Evolutionary conservation across 2,113 vertebrate genomes (phyloP).

Genomic region (Melanocharis versteri): DNA sequence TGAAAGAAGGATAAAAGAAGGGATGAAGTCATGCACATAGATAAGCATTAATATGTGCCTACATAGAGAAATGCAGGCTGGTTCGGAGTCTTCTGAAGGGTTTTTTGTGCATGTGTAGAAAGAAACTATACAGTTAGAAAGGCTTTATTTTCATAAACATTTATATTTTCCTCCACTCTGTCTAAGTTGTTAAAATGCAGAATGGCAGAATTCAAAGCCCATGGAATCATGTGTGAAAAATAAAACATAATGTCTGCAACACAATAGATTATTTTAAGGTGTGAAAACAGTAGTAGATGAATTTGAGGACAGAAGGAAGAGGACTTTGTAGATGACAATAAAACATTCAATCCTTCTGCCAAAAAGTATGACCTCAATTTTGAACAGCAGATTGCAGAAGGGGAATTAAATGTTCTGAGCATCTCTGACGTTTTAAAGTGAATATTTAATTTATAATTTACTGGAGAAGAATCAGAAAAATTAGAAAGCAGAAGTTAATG

Average conservation of each 20-base stretch:
- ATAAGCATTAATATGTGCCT: neutral
- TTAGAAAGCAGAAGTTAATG: neutral
- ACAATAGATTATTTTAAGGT: neutral
- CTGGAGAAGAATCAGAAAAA: neutral
- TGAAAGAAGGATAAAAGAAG: neutral
- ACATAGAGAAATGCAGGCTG: neutral
- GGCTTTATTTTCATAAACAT: neutral
- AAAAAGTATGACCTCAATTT: neutral
- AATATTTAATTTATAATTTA: neutral
- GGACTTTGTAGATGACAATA: neutral
- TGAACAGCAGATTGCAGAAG: neutral
- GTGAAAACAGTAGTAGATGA: neutral
- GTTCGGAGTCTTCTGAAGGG: neutral
- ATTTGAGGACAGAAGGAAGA: neutral
- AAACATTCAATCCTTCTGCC: neutral
- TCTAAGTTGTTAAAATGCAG: neutral
- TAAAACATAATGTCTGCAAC: accelerated
- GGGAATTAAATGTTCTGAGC: neutral
- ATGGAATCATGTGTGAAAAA: neutral
- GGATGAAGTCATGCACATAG: neutral
- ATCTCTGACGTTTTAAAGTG: neutral
- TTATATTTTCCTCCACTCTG: neutral
- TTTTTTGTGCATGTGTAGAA: neutral
- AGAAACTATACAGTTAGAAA: neutral
- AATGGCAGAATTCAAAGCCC: neutral